phyloP scores from a whole-genome alignment of 2,888 invertebrate genomes.

The Phoronis australis region DNA sequence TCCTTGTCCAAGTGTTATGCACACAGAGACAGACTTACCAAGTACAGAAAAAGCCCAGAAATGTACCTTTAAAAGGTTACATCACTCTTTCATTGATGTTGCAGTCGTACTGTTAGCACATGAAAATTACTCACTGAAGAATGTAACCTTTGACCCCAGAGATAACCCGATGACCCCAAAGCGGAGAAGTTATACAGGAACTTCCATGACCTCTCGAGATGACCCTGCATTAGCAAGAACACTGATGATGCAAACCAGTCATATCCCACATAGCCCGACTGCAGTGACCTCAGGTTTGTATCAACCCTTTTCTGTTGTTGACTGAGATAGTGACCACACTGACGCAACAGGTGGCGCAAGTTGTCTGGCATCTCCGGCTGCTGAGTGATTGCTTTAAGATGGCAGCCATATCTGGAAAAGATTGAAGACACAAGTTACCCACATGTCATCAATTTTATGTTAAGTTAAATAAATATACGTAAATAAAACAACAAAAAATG shows the following conservation, averaged over 20 bases:
- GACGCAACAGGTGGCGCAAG: conserved; percentile 36
- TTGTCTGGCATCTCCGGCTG: conserved; percentile 34
- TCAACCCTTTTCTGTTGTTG: conserved; percentile 36
- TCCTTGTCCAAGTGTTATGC: no score
- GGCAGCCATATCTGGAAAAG: conserved; percentile 36
- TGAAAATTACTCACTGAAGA: conserved; percentile 37
- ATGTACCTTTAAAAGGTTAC: no score
- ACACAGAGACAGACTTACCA: no score
- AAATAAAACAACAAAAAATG: no score
- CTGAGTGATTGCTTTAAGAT: conserved; percentile 39
- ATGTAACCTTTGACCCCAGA: conserved; percentile 47
- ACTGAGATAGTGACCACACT: conserved; percentile 32
- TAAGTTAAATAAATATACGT: no score
- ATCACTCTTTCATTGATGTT: no score
- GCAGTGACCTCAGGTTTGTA: conserved; percentile 23
- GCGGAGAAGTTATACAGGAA: conserved; percentile 45
- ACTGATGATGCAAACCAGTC: conserved; percentile 51
- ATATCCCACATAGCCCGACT: conserved; percentile 40
- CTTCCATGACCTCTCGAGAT: conserved; percentile 40
- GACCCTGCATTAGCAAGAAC: conserved; percentile 46
- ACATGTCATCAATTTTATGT: no score
- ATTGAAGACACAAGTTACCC: no score
- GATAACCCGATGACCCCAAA: conserved; percentile 43
- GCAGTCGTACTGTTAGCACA: no score
- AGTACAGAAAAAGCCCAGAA: no score